phyloP scores from a whole-genome alignment of 2,797 vertebrate species.

The Neomorphus geoffroyi region DNA sequence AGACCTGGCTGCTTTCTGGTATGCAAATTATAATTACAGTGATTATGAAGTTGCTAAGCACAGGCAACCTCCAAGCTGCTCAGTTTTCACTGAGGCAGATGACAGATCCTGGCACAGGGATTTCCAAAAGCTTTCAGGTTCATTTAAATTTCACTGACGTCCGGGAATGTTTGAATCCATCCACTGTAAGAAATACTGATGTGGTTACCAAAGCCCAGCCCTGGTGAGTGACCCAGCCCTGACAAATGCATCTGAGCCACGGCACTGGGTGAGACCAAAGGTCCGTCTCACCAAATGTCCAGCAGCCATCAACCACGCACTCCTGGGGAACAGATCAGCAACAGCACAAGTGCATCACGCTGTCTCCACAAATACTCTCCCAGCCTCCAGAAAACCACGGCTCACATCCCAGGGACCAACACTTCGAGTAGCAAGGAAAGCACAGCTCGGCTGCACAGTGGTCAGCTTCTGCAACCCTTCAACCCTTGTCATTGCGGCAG shows the following conservation, averaged over 20 bases:
- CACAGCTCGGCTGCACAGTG: neutral
- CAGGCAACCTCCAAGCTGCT: neutral
- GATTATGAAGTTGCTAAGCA: fast-evolving
- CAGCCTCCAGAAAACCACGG: fast-evolving
- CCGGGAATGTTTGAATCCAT: neutral
- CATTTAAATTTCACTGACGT: neutral
- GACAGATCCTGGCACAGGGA: neutral
- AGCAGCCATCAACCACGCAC: fast-evolving
- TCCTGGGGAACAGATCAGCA: neutral
- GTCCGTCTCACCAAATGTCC: neutral
- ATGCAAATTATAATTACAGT: neutral
- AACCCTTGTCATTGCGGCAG: fast-evolving
- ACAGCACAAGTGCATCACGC: fast-evolving
- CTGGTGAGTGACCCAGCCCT: neutral
- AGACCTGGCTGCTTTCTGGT: neutral
- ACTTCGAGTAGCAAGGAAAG: fast-evolving
- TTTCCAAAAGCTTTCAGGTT: neutral
- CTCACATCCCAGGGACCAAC: neutral
- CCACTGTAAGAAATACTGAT: neutral
- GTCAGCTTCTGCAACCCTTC: neutral
- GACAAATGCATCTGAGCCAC: neutral
- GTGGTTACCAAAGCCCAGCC: neutral
- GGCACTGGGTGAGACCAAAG: fast-evolving
- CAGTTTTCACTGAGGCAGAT: no score
- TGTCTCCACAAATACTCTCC: neutral